Base-by-base conservation (phyloP, 1,140 invertebrate genomes). In the Hermetia illucens region DNA sequence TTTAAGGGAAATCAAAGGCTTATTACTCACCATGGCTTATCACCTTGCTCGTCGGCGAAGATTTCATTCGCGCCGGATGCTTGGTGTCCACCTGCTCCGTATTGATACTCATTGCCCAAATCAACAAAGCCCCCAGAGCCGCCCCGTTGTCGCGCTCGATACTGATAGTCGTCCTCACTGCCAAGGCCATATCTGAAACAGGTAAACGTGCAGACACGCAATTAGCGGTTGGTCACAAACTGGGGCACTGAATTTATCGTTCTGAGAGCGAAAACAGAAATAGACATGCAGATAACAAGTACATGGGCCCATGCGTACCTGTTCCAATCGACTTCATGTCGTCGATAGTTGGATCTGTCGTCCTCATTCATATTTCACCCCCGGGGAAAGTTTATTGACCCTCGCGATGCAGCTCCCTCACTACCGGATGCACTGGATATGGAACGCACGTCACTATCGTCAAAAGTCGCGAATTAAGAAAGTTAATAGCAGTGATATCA, bases 1-100 rank as follows among this genome's bases (percentile, higher is more conserved):
- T 27, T 13, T 27, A 27, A 27, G 24, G 24, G 13, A 27, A 27
- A 27, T 27, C 13, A 27, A 27, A 27, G 27, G 20, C 24, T n/a
- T 19, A 9, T 3, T 10, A 43, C 44, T 42, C 43, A 60, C 58
- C 58, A 61, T 13, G 58, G 58, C 36, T 60, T 61, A 37, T 61
- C 58, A 10, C 57, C 85, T 69, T 84, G 81, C 65, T 89, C 84
- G 57, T 88, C 82, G 16, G 83, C 81, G 62, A 86, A 91, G 24
- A 91, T 70, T 63, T 91, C 86, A 64, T 89, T 89, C 17, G 77
- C 75, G 40, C 79, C 79, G 29, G 80, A 79, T n/a, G 77, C 76
- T 61, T 83, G 79, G 58, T 85, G 82, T 21, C 82, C 81, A 51
- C 79, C 78, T 30, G 74, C 70, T 36, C 72, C 75, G 60, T 81